Conservation (phyloP, 2,113 vertebrate species). For the Erinaceus europaeus region DNA sequence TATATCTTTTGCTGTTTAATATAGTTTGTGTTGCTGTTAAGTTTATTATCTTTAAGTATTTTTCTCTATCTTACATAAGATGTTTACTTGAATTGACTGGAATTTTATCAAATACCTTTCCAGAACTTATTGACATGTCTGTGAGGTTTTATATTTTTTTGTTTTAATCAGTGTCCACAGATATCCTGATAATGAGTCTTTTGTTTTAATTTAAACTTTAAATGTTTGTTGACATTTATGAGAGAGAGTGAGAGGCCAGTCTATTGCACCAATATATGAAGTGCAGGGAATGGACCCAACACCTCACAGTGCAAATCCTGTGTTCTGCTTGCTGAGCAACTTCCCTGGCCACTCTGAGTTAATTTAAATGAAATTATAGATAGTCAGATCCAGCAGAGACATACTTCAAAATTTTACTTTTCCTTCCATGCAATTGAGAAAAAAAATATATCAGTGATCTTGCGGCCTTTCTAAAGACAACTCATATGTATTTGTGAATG, state of each 20-base stretch:
- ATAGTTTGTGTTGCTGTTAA: conserved; percentile 13
- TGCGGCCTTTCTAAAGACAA: background rate
- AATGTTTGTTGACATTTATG: too few relatives aligned
- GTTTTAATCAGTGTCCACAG: background rate
- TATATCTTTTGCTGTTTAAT: background rate
- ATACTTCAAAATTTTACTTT: conserved; percentile 15
- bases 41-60: conserved; percentile 4
- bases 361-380: conserved; percentile 22
- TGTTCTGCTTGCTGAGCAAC: too few relatives aligned
- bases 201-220: too few relatives aligned
- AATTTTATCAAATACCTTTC: conserved; percentile 8
- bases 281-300: too few relatives aligned
- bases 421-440: background rate
- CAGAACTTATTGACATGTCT: background rate
- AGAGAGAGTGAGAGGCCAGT: too few relatives aligned
- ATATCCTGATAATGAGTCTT: background rate
- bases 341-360: too few relatives aligned
- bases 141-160: conserved; percentile 18
- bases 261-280: too few relatives aligned
- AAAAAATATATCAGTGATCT: background rate
- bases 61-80: background rate
- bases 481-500: background rate
- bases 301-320: too few relatives aligned
- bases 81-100: background rate
- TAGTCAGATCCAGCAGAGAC: background rate